Conservation (phyloP, 64 coral and sea anemone species). For the Actinia equina region DNA sequence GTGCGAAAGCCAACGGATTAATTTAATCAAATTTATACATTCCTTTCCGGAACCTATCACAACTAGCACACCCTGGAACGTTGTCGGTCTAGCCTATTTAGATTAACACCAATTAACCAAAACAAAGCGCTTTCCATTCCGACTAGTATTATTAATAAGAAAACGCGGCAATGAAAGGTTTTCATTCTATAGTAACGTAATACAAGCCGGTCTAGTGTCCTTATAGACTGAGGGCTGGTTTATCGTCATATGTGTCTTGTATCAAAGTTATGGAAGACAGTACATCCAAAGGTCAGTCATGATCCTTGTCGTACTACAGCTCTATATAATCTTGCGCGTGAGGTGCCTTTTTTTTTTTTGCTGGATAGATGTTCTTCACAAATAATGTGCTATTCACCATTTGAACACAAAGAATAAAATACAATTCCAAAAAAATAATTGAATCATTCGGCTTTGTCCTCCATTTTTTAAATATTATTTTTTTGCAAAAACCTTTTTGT, state of each 20-base stretch:
- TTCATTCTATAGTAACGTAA: not conserved
- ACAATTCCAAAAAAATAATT: no score
- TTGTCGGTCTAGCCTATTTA: not conserved
- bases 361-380: no score
- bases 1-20: not conserved
- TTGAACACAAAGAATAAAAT: no score
- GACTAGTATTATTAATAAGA: not conserved
- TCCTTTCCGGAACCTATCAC: not conserved
- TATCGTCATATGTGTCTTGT: not conserved
- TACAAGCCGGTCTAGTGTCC: not conserved
- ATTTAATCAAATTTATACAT: not conserved
- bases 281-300: not conserved
- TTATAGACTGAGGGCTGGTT: not conserved
- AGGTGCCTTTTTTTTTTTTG: not conserved
- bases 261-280: not conserved
- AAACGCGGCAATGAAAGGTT: not conserved
- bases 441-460: no score
- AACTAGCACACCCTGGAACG: not conserved
- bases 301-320: not conserved
- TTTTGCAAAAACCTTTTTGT: no score
- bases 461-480: no score
- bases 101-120: constrained; percentile 18
- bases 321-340: no score
- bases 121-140: not conserved
- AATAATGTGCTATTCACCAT: no score